A percentile compares a stretch with the other conserved stretches of the same genome.
phyloP scores from a whole-genome alignment of 2,113 vertebrate genomes.

The Anas platyrhynchos region DNA sequence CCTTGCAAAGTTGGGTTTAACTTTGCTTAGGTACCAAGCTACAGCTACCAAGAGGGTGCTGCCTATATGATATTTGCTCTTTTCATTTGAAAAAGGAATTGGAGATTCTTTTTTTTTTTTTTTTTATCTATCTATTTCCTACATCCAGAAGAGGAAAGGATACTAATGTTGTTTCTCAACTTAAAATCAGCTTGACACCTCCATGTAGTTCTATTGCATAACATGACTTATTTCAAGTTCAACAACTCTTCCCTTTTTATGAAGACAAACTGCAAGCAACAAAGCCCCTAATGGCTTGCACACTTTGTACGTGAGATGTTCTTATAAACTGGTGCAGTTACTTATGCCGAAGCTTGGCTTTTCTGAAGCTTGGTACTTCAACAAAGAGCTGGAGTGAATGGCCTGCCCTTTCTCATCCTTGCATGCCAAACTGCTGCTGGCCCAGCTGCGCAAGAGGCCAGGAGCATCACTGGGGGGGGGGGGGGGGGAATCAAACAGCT shows the following conservation, averaged over 20 bases:
- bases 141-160: background rate
- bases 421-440: background rate
- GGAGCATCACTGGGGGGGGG: background rate
- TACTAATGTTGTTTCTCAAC: background rate
- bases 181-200: background rate
- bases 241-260: background rate
- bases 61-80: background rate
- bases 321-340: background rate
- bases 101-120: background rate
- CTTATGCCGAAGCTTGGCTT: background rate
- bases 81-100: background rate
- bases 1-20: background rate
- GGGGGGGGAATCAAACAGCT: too few species aligned
- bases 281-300: background rate
- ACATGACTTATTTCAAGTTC: background rate
- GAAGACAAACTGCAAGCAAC: background rate
- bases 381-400: background rate
- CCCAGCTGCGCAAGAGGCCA: background rate
- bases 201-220: background rate
- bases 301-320: background rate
- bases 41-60: background rate
- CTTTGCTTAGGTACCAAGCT: background rate
- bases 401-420: background rate
- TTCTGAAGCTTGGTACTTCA: background rate
- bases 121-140: background rate